A percentile compares a stretch with the other conserved stretches of the same genome.
These are phyloP conservation scores for Sylvilagus bachmani DNA, from an alignment of 2,113 vertebrate species.

Conservation along the genomic window DNA sequence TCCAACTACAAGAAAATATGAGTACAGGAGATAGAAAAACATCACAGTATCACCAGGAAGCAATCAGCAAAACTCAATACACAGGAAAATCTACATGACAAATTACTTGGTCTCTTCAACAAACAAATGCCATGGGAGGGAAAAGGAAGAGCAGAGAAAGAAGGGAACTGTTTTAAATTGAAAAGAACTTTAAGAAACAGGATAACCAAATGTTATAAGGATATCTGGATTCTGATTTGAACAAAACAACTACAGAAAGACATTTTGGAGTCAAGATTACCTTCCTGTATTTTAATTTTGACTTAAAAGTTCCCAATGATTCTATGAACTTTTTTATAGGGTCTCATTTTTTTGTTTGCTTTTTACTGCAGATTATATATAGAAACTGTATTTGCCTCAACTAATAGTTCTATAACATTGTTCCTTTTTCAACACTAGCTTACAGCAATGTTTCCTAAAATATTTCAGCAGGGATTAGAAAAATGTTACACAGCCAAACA, in stretches of 20 bases:
- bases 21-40: background rate
- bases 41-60: background rate
- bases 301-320: constrained; percentile 24
- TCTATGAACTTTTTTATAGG: background rate
- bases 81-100: background rate
- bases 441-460: constrained; percentile 36
- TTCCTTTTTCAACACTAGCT: constrained; percentile 23
- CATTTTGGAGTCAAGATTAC: constrained; percentile 23
- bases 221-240: constrained; percentile 29
- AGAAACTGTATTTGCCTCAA: constrained; percentile 13
- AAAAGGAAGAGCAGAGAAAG: background rate
- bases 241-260: constrained; percentile 36
- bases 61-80: constrained; percentile 9
- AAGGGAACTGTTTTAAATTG: background rate
- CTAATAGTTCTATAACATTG: constrained; percentile 11
- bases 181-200: background rate
- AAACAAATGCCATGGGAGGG: background rate
- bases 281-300: constrained; percentile 23
- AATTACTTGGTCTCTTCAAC: constrained; percentile 16
- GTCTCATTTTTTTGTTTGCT: background rate
- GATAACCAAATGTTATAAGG: constrained; percentile 12
- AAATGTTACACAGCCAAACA: constrained; percentile 1
- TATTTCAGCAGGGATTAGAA: background rate
- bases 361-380: constrained; percentile 50
- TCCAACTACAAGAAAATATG: background rate